phyloP scores from a whole-genome alignment of 2,797 vertebrate species.

The Furcifer pardalis region DNA sequence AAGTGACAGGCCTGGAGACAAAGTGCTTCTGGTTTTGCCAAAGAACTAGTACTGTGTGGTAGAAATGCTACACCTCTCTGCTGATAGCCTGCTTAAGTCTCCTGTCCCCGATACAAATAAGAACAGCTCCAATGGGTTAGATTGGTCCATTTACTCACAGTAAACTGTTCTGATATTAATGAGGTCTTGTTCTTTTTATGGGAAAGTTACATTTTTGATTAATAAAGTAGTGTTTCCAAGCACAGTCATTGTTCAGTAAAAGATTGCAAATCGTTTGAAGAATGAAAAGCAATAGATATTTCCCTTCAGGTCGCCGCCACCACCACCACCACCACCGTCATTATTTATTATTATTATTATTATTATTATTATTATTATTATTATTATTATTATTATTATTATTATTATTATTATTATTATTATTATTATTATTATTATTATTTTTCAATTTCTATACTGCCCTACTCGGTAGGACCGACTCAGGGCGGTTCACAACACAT shows the following conservation, averaged over 20 bases:
- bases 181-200: slow-evolving; percentile 11
- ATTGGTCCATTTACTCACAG: slow-evolving; percentile 23
- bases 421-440: too few relatives aligned
- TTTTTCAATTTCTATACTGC: too few relatives aligned
- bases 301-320: slow-evolving; percentile 50
- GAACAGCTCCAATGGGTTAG: slow-evolving; percentile 28
- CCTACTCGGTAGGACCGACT: too few relatives aligned
- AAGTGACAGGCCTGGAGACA: slow-evolving; percentile 46
- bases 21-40: slow-evolving; percentile 46
- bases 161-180: slow-evolving; percentile 25
- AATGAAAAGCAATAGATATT: slow-evolving; percentile 32
- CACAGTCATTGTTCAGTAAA: slow-evolving; percentile 20
- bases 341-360: neutral
- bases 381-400: too few relatives aligned
- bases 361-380: neutral
- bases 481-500: too few relatives aligned
- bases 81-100: slow-evolving; percentile 19
- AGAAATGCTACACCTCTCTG: neutral
- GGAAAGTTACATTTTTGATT: too few relatives aligned
- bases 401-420: too few relatives aligned
- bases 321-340: too few relatives aligned
- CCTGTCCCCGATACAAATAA: slow-evolving; percentile 15
- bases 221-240: too few relatives aligned
- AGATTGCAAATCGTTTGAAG: slow-evolving; percentile 24
- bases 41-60: neutral